Base-by-base conservation (phyloP, 2,113 vertebrate species). In the Chionis minor region DNA sequence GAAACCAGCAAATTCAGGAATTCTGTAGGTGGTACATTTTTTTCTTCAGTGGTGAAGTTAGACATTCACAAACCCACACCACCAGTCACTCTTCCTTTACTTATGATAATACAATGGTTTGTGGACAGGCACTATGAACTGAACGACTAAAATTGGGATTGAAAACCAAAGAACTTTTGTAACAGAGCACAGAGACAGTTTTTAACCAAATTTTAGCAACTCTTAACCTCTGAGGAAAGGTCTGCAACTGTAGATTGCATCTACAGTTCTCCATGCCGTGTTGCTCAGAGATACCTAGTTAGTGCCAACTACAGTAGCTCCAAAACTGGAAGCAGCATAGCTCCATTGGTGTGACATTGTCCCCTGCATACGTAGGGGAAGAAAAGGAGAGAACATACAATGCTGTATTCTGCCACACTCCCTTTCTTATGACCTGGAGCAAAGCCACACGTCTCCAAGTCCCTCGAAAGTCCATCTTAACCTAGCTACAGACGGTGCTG, bases 401-500 rank as follows among this genome's bases (percentile, higher is more conserved):
- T 20, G 22, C 28, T 59, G 21, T 6, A 18, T 59, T 69, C 52
- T 55, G n/a, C 33, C 45, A 38, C 11, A 7, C 19, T 74, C 9
- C 74, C 16, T 42, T 35, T 75, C 30, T n/a, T 26, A 24, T 28
- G 81, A 44, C 30, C 33, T 83, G 65, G 19, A 49, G 38, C 26
- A 44, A 74, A 83, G 20, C n/a, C 47, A 19, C 5, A 14, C 14
- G 38, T 54, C 42, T 72, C 62, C 9, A 22, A 1, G 24, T n/a
- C 35, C 23, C 10, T 44, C 9, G 6, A 38, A 38, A 38, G 38
- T 38, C 38, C 42, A 27, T 38, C 58, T 42, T 47, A 55, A 27
- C 59, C 35, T 62, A 51, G 8, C 21, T 40, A 1, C 4, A 27
- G 5, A 12, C 1, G 2, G 35, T 8, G 3, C 9, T 24, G 16